These are phyloP conservation scores for fruit fly (Drosophila melanogaster) DNA, from an alignment of 1,140 invertebrate species.

Conservation along the genomic window DNA sequence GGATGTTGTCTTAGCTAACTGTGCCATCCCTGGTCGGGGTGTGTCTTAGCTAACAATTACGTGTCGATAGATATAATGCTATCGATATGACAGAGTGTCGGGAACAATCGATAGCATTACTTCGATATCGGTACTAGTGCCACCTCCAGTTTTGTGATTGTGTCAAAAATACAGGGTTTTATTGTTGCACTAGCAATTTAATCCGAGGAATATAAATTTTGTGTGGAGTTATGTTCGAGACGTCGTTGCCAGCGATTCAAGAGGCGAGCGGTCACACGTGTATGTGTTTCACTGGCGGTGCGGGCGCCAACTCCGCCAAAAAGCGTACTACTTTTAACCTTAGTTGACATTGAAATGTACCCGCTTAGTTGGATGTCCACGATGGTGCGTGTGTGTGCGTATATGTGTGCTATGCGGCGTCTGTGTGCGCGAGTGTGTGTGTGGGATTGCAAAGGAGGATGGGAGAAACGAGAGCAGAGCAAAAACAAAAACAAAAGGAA, in stretches of 20 bases:
- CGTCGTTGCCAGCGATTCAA: conserved; percentile 45
- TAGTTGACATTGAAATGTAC: conserved; percentile 83
- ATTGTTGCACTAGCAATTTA: conserved; percentile 56
- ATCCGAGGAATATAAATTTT: conserved; percentile 32
- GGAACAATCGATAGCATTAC: neutral
- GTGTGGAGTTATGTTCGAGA: conserved; percentile 58
- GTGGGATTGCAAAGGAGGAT: conserved; percentile 56
- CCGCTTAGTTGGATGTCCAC: conserved; percentile 69
- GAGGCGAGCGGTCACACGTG: conserved; percentile 46
- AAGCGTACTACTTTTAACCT: conserved; percentile 78
- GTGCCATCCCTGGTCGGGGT: neutral
- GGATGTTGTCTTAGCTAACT: neutral
- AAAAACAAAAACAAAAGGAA: conserved; percentile 17
- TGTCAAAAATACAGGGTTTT: conserved; percentile 76
- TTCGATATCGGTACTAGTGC: neutral
- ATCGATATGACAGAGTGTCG: neutral
- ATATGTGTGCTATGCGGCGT: conserved; percentile 27
- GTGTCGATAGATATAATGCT: neutral
- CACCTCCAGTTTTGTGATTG: conserved; percentile 65
- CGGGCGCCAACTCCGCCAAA: conserved; percentile 51
- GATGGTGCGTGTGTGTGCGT: conserved; percentile 36
- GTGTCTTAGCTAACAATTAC: too few relatives aligned
- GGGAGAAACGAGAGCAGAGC: conserved; percentile 35
- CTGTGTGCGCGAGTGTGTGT: conserved; percentile 31
- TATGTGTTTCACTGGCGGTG: conserved; percentile 48